Evolutionary conservation across 2,113 vertebrate genomes (phyloP).

Genomic region (Saccopteryx bilineata): DNA sequence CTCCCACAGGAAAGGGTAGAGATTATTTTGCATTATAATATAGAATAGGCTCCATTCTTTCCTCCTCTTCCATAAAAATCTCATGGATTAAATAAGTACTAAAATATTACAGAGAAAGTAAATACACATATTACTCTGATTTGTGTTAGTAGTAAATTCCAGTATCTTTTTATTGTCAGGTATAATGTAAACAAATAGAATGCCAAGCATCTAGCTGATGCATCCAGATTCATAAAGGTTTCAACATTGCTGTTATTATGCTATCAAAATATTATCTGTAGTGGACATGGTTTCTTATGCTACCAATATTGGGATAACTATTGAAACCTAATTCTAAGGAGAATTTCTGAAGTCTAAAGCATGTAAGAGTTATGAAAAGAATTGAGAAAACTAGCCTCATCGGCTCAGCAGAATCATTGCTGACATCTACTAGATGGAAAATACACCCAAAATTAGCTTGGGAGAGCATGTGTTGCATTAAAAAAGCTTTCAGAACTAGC

Average conservation of each 20-base stretch:
- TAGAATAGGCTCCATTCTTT: not conserved
- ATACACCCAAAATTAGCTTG: not conserved
- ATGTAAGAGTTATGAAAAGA: constrained; percentile 27
- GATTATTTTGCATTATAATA: not conserved
- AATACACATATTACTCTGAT: not conserved
- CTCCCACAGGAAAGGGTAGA: not conserved
- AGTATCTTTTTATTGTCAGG: not conserved
- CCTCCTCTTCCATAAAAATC: not conserved
- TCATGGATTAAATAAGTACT: constrained; percentile 49
- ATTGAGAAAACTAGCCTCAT: not conserved
- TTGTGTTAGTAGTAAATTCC: not conserved
- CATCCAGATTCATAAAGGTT: not conserved
- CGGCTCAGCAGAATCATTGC: constrained; percentile 41
- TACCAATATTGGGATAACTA: constrained; percentile 14
- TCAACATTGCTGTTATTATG: not conserved
- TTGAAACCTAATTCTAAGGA: not conserved
- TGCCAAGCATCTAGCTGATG: not conserved
- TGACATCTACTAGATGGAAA: constrained; percentile 63
- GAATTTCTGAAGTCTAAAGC: not conserved
- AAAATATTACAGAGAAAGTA: not conserved
- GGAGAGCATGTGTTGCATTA: not conserved
- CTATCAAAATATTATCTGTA: constrained; percentile 21
- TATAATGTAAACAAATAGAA: not conserved
- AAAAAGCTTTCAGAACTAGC: not conserved
- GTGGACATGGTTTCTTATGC: not conserved